Evolutionary conservation across 2,888 invertebrate species (phyloP).

Genomic region (Rhagonycha fulva): DNA sequence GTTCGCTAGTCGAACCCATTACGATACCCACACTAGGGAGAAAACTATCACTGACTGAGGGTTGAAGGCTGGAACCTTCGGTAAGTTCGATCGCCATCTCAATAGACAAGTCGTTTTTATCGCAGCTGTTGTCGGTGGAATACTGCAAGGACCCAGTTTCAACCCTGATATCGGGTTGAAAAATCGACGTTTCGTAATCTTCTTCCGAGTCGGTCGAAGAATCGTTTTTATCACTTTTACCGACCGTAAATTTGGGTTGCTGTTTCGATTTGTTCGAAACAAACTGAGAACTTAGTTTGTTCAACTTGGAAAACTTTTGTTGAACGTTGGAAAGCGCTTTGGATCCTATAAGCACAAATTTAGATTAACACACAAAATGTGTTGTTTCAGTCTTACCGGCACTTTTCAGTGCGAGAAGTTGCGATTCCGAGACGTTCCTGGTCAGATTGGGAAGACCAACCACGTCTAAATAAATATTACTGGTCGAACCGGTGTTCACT

Average conservation of each 20-base stretch:
- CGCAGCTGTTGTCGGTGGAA: conserved; percentile 27
- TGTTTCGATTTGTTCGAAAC: conserved; percentile 60
- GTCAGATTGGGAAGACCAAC: conserved; percentile 69
- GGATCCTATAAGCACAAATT: conserved; percentile 62
- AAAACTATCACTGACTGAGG: conserved; percentile 53
- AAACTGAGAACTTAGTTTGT: conserved; percentile 70
- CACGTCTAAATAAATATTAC: conserved; percentile 66
- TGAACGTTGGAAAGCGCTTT: conserved; percentile 86
- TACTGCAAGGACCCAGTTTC: conserved; percentile 38
- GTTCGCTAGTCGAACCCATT: conserved; percentile 52
- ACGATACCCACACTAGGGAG: conserved; percentile 70
- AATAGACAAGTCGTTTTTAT: conserved; percentile 24
- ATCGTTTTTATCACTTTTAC: conserved; percentile 54
- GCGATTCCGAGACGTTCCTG: conserved; percentile 88
- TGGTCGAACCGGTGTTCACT: conserved; percentile 53
- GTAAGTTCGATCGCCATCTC: conserved; percentile 49
- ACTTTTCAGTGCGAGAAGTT: conserved; percentile 75
- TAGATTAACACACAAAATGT: neutral
- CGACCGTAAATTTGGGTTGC: conserved; percentile 58
- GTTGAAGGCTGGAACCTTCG: conserved; percentile 38
- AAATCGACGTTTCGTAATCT: conserved; percentile 65
- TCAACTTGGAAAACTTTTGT: conserved; percentile 84
- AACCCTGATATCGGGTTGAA: conserved; percentile 47
- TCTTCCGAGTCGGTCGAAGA: conserved; percentile 66
- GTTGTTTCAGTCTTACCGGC: conserved; percentile 61